Conservation (phyloP, 2,113 vertebrate species). For the Polyodon spathula region DNA sequence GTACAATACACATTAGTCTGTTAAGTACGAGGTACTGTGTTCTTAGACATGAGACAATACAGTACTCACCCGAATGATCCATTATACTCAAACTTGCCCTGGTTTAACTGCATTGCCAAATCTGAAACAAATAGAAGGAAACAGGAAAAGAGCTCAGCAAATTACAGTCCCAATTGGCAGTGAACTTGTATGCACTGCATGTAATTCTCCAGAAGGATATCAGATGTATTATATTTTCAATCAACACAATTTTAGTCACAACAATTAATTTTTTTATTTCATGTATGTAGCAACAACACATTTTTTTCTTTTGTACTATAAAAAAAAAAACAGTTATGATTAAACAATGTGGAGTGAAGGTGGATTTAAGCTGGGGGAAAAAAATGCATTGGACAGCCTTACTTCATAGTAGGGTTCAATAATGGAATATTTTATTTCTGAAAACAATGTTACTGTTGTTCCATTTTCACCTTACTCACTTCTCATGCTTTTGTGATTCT, state of each 20-base stretch:
- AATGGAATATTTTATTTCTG: background rate
- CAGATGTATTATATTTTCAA: too few species aligned
- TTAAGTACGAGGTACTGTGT: constrained; percentile 21
- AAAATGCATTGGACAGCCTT: too few species aligned
- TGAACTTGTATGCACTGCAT: too few species aligned
- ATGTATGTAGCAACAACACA: too few species aligned
- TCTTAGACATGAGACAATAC: constrained; percentile 7
- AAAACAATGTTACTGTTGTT: background rate
- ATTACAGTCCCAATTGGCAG: too few species aligned
- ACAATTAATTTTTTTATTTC: too few species aligned
- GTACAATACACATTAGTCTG: constrained; percentile 48
- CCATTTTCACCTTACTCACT: background rate
- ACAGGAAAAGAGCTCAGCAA: background rate
- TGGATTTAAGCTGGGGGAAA: too few species aligned
- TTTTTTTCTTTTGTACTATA: too few species aligned
- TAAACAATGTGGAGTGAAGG: too few species aligned
- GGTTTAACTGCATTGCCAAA: constrained; percentile 97
- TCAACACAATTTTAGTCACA: too few species aligned
- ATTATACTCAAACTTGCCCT: constrained; percentile 98
- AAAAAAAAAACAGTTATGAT: too few species aligned
- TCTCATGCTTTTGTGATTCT: constrained; percentile 34
- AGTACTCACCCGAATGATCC: constrained; percentile 89
- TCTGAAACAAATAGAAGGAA: constrained; percentile 57
- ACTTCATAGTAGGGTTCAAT: background rate
- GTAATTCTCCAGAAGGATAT: too few species aligned